These are phyloP conservation scores for Bothrops jararaca DNA, from an alignment of 2,113 vertebrate species.

Conservation along the genomic window DNA sequence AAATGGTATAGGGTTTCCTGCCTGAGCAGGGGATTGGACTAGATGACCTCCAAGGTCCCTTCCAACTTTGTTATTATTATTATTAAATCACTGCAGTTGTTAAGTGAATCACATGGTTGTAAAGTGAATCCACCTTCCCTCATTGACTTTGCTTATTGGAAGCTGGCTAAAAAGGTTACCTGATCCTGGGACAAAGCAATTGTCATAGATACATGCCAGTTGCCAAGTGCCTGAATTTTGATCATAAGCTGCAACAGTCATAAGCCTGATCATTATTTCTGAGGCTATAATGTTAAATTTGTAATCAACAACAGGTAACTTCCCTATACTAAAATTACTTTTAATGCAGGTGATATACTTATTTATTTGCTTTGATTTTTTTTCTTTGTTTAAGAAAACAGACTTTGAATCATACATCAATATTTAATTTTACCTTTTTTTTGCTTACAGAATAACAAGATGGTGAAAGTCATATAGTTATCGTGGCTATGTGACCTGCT, in stretches of 20 bases:
- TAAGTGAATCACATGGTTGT: not conserved
- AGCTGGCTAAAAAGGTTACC: not conserved
- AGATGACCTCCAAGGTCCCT: no score
- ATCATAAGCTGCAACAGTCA: not conserved
- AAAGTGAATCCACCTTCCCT: not conserved
- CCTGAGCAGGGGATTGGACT: no score
- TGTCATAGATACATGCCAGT: not conserved
- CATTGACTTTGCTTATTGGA: not conserved
- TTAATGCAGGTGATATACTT: not conserved
- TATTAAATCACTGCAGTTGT: not conserved
- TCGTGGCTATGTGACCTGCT: not conserved
- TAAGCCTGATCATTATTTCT: not conserved
- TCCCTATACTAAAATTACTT: not conserved
- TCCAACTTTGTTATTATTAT: no score
- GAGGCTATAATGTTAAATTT: not conserved
- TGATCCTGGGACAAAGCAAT: not conserved
- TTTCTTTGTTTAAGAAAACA: constrained; percentile 10
- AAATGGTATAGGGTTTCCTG: no score
- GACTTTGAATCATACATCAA: fast-evolving
- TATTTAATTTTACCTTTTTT: not conserved
- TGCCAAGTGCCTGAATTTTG: not conserved
- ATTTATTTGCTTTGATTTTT: constrained; percentile 2
- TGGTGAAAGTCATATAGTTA: not conserved
- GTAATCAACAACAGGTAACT: not conserved
- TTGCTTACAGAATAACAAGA: not conserved